Evolutionary conservation across 1,140 invertebrate species (phyloP), one percentile per base, ranked within the genome.

Genomic region (Halyomorpha halys): DNA sequence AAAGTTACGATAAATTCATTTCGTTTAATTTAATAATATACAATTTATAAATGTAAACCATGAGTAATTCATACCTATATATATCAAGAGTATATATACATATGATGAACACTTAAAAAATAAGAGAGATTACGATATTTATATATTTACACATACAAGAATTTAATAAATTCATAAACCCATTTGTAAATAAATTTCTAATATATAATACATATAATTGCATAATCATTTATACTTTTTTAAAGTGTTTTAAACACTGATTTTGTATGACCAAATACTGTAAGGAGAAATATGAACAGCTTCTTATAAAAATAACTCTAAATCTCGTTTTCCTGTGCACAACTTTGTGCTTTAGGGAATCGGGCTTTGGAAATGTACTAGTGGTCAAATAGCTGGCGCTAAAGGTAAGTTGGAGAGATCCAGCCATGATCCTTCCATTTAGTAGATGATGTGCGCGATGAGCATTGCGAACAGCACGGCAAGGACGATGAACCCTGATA

Each of bases 391-490:
- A 25, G 53, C 34, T 39, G 34, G 34, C 34, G 53, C 47, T 49
- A 56, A 25, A 25, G 53, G 53, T 56, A 39, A 44, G 47, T 44
- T 25, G 49, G 23, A 60, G 34, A 19, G 34, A 49, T 44, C 13
- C 5, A 30, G 44, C 63, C 56, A 13, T 18, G 25, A 39, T 39
- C 34, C 34, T 39, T 39, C 34, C 34, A 47, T 65, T 60, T 30
- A 60, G 27, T 65, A 60, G 16, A 65, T 60, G 15, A 65, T 30
- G 53, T 73, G 72, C 71, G 81, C 77, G 68, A 80, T 76, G 62
- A 83, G 65, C 53, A 80, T 78, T 47, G 85, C 83, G 67, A 85
- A 76, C 62, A 83, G 68, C 67, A 87, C 76, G 63, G 83, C 83
- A 68, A 86, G 70, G 65, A 86, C 61, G 44, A 81, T 78, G 73